phyloP scores from a whole-genome alignment of 2,797 vertebrate species.

The Alcedo atthis region DNA sequence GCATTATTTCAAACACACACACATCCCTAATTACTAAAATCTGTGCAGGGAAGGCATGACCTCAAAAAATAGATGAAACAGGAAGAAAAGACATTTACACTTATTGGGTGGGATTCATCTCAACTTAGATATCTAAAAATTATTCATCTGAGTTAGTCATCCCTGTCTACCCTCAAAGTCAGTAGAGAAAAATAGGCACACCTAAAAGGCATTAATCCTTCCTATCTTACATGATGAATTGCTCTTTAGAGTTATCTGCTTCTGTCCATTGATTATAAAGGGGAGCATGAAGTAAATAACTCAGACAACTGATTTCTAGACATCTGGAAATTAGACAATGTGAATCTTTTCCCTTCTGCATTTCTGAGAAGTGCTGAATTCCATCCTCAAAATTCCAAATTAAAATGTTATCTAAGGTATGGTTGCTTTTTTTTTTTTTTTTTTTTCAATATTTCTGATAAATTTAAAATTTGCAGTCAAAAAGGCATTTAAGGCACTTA shows the following conservation, averaged over 20 bases:
- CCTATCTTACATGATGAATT: slow-evolving; percentile 3
- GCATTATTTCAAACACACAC: not conserved
- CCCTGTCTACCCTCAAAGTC: slow-evolving; percentile 1
- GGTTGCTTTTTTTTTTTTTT: not conserved
- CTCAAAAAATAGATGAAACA: not conserved
- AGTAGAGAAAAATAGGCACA: slow-evolving; percentile 24
- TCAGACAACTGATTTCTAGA: not conserved
- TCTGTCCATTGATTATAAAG: slow-evolving; percentile 28
- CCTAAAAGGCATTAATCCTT: slow-evolving; percentile 31
- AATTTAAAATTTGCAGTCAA: not conserved
- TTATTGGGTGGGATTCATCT: slow-evolving; percentile 15
- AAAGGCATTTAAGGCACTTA: not conserved
- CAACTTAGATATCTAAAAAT: slow-evolving; percentile 33
- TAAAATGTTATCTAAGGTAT: not conserved
- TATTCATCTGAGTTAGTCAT: slow-evolving; percentile 35
- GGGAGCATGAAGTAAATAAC: slow-evolving; percentile 5
- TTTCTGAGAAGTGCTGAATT: not conserved
- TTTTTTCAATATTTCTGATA: not conserved
- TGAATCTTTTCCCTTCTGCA: not conserved
- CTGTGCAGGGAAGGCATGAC: not conserved
- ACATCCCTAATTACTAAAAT: not conserved
- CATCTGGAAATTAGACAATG: not conserved
- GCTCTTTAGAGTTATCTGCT: slow-evolving; percentile 2
- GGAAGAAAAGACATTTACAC: not conserved
- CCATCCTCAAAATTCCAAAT: not conserved